Conservation (phyloP, 2,888 invertebrate genomes). For the Salticus scenicus region DNA sequence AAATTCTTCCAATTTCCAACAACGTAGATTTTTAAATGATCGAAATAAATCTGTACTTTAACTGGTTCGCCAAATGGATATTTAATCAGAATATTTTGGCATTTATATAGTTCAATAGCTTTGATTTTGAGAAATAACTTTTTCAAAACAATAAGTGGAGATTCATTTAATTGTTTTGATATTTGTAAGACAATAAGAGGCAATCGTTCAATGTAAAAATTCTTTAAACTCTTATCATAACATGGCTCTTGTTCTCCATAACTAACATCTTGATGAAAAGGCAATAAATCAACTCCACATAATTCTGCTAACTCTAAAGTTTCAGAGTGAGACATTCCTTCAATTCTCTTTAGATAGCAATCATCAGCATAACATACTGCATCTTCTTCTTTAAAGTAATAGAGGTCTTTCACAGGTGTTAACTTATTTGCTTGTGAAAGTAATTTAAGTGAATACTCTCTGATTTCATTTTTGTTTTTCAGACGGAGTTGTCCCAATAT, state of each 20-base stretch:
- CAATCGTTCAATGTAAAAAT: not conserved
- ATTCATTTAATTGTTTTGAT: not conserved
- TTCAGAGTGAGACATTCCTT: not conserved
- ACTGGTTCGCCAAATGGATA: not conserved
- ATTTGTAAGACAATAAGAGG: not conserved
- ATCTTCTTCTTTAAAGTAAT: not conserved
- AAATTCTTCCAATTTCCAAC: not conserved
- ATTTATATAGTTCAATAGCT: not conserved
- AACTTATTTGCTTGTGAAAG: not conserved
- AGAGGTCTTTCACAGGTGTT: not conserved
- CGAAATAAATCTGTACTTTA: not conserved
- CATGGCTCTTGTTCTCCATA: not conserved
- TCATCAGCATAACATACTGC: not conserved
- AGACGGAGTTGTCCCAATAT: not conserved
- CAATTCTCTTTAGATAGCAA: not conserved
- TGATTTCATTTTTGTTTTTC: not conserved
- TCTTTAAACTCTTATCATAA: not conserved
- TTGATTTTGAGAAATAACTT: not conserved
- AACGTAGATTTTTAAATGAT: not conserved
- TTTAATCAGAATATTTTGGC: not conserved
- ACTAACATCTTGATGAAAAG: not conserved
- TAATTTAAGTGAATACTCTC: not conserved
- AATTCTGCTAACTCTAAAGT: not conserved
- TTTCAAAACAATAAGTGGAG: not conserved
- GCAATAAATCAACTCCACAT: not conserved